Evolutionary conservation across 2,888 invertebrate species (phyloP).

Genomic region (Schizotus pectinicornis): DNA sequence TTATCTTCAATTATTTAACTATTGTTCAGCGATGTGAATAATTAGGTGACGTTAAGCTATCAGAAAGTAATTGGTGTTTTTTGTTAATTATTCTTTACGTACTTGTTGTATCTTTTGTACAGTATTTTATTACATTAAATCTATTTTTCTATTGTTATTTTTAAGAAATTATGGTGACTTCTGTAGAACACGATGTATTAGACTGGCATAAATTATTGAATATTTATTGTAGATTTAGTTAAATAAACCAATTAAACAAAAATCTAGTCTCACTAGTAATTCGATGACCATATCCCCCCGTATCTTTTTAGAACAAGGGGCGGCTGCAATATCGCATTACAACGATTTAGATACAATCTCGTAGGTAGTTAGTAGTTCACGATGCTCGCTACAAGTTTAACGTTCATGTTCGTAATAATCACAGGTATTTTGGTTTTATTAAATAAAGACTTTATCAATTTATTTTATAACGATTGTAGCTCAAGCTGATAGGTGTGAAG

Average conservation of each 20-base stretch:
- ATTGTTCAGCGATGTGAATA: no score
- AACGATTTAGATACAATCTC: no score
- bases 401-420: background rate
- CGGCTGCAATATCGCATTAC: background rate
- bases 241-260: slow-evolving; percentile 33
- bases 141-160: slow-evolving; percentile 37
- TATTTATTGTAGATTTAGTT: slow-evolving; percentile 44
- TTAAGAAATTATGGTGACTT: slow-evolving; percentile 29
- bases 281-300: background rate
- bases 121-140: slow-evolving; percentile 44
- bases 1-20: slow-evolving; percentile 12
- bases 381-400: background rate
- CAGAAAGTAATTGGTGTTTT: background rate
- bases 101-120: slow-evolving; percentile 44
- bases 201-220: slow-evolving; percentile 45
- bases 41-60: no score
- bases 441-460: background rate
- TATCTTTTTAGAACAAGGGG: background rate
- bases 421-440: background rate
- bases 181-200: slow-evolving; percentile 34
- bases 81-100: slow-evolving; percentile 29
- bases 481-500: background rate
- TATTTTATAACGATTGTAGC: background rate
- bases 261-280: background rate
- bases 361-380: background rate